Evolutionary conservation across 2,888 invertebrate genomes (phyloP), one percentile per base, ranked within the genome.

Genomic region (Carcina quercana): DNA sequence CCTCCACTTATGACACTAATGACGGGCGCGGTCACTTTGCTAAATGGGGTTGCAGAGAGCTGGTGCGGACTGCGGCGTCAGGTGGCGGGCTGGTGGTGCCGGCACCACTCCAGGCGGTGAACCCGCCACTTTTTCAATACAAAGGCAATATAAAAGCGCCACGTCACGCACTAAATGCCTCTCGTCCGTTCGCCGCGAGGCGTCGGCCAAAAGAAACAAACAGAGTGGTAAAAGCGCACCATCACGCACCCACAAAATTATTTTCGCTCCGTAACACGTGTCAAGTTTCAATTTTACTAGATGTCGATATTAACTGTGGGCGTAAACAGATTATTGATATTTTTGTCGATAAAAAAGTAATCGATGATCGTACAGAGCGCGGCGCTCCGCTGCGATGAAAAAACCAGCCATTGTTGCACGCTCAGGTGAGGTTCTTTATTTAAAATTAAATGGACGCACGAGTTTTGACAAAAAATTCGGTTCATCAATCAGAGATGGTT

Each of bases 321-420:
- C 82, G 83, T 83, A 73, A 72, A 78, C 78, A 65, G 79, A 80
- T 78, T 79, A 79, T 80, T 73, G 80, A 80, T 82, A 80, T 82
- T 80, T 76, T 73, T 59, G 52, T 57, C 53, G 74, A 79, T 78
- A 80, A 80, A 82, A 80, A 82, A 79, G 67, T 80, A 83, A 83
- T 82, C 83, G 80, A 83, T 82, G 82, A 82, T 73, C 79, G 76
- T 59, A 65, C 60, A 59, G 62, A 68, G 59, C 63, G 57, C 61
- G n/a, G n/a, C n/a, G n/a, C 59, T 51, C 58, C 52, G 65, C 70
- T 69, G 69, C 65, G 54, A 52, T 53, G 61, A 66, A 72, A 70
- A 75, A 78, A 72, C 50, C 52, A 51, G 46, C 79, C 53, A 82
- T 83, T 83, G 83, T 82, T 78, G 67, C 54, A 57, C 64, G 67